A percentile compares a stretch with the other conserved stretches of the same genome.
Evolutionary conservation across 2,797 vertebrate species (phyloP).

Genomic region (Coilia nasus): DNA sequence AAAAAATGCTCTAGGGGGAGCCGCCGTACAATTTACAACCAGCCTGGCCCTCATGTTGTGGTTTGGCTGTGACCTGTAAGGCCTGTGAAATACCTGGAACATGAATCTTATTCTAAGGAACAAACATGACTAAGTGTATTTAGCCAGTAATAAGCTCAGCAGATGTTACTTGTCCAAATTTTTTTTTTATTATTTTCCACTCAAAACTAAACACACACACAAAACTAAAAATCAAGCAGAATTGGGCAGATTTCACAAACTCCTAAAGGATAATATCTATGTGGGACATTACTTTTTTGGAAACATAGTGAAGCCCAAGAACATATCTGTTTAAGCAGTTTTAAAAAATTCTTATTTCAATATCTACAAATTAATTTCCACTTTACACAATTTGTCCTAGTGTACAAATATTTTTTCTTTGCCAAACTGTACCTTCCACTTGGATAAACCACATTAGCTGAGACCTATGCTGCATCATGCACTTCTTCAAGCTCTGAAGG

Average conservation of each 20-base stretch:
- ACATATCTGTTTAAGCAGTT: too few species aligned
- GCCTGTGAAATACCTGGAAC: neutral
- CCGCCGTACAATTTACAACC: neutral
- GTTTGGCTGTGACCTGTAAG: neutral
- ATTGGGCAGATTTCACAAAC: too few species aligned
- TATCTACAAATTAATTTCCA: too few species aligned
- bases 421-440: neutral
- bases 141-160: neutral
- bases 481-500: neutral
- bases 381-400: too few species aligned
- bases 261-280: too few species aligned
- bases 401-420: too few species aligned
- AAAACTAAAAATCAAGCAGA: too few species aligned
- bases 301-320: too few species aligned
- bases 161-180: neutral
- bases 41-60: neutral
- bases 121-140: neutral
- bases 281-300: too few species aligned
- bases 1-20: slow-evolving; percentile 4
- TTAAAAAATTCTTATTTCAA: too few species aligned
- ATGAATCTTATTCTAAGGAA: neutral
- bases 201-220: too few species aligned
- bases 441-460: neutral
- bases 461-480: neutral
- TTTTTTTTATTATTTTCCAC: too few species aligned